Evolutionary conservation across 2,113 vertebrate species (phyloP), one percentile per base, ranked within the genome.

Genomic region (Scytalopus superciliaris): DNA sequence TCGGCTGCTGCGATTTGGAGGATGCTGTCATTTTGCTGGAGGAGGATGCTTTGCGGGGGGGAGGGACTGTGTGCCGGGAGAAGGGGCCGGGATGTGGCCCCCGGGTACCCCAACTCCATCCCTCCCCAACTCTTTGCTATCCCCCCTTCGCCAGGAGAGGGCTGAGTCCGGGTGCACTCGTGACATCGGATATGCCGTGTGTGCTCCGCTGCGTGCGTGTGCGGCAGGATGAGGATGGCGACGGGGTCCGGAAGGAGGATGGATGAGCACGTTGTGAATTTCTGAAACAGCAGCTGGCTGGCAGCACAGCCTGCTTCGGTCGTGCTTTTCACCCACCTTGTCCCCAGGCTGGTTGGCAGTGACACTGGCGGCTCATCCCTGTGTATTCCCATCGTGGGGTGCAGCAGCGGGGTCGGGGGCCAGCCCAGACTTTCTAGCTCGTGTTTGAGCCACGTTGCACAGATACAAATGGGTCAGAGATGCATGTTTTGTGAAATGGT

Each of bases 371-470:
- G 27, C 63, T 83, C 2, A 5, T 10, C 53, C n/a, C n/a, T 8
- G 40, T 4, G 3, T n/a, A 60, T 69, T 64, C 49, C 37, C 53
- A 19, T 56, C 42, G 47, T 3, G 14, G 37, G 45, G 45, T 40
- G 37, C 68, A 66, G 90, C 59, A 47, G 84, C 1, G 1, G 77
- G 37, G 59, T 18, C 21, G 40, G 42, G 52, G 24, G 37, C 49
- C 72, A 76, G 53, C 47, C 55, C 8, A 3, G 42, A 14, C 47
- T 78, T 35, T 33, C 49, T 9, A 15, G 21, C 63, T 80, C 18
- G 0, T 1, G 7, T 68, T 93, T 3, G 49, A 91, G 52, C 53
- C 0, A 1, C 27, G 30, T 19, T 59, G 70, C 52, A 47, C 16
- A 42, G 70, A 39, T 44, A 47, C 35, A 28, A 37, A 78, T 15